These are phyloP conservation scores for Penelope pileata DNA, from an alignment of 2,113 vertebrate species.

Conservation along the genomic window DNA sequence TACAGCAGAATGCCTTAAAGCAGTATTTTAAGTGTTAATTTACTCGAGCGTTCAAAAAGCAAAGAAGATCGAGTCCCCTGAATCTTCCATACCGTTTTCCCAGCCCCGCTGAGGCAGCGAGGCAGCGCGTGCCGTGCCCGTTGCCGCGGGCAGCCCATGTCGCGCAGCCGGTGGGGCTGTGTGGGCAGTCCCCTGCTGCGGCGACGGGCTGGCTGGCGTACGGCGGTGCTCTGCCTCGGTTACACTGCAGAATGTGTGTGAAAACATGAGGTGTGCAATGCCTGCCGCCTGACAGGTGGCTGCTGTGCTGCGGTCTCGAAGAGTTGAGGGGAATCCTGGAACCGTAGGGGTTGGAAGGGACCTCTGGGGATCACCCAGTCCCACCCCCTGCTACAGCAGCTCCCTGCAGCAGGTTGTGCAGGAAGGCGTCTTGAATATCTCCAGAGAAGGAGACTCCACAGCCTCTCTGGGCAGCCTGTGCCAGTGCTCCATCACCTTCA, in stretches of 20 bases:
- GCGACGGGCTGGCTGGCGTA: accelerated
- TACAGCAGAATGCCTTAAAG: accelerated
- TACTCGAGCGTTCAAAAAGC: accelerated
- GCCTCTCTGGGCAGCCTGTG: no score
- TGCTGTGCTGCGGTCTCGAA: not conserved
- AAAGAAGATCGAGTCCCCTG: accelerated
- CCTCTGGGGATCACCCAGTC: no score
- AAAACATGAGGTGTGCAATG: accelerated
- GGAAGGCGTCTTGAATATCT: no score
- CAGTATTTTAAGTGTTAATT: accelerated
- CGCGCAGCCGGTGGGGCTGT: no score
- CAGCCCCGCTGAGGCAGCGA: accelerated
- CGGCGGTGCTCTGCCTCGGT: accelerated
- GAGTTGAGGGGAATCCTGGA: not conserved
- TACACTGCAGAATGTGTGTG: accelerated
- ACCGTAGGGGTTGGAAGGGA: no score
- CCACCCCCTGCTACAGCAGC: no score
- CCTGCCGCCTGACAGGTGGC: not conserved
- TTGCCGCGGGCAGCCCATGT: no score
- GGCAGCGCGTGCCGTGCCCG: accelerated
- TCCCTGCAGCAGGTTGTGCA: no score
- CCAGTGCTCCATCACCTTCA: no score
- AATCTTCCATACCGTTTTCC: accelerated
- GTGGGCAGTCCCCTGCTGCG: accelerated
- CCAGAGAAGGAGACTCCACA: no score